These are phyloP conservation scores for Arrhamphus sclerolepis DNA, from an alignment of 2,797 vertebrate species.

Conservation along the genomic window DNA sequence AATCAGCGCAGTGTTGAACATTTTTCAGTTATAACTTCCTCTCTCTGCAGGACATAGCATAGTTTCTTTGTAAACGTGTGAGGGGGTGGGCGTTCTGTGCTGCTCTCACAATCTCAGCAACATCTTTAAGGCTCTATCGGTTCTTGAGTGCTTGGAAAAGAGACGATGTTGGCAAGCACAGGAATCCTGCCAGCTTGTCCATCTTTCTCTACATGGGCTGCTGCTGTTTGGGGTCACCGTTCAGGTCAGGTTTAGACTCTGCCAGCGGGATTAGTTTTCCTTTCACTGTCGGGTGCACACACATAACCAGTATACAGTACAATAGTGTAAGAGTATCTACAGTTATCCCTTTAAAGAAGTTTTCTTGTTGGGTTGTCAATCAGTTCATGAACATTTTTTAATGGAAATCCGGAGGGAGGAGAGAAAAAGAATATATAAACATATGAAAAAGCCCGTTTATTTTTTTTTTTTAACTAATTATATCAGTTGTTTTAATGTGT, in stretches of 20 bases:
- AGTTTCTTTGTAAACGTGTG: slow-evolving; percentile 44
- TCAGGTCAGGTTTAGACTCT: slow-evolving; percentile 72
- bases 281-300: slow-evolving; percentile 59
- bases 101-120: slow-evolving; percentile 58
- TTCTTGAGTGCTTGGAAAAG: slow-evolving; percentile 57
- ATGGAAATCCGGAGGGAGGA: slow-evolving; percentile 3
- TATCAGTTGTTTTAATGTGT: neutral
- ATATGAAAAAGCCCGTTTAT: neutral
- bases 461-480: neutral
- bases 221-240: slow-evolving; percentile 68
- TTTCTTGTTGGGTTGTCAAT: slow-evolving; percentile 30
- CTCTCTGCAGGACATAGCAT: slow-evolving; percentile 53
- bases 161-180: slow-evolving; percentile 61
- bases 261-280: slow-evolving; percentile 61
- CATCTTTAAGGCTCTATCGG: slow-evolving; percentile 62
- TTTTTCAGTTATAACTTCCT: slow-evolving; percentile 54
- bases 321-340: slow-evolving; percentile 33
- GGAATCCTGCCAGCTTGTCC: slow-evolving; percentile 71
- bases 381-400: slow-evolving; percentile 8
- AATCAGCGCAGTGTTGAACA: slow-evolving; percentile 52
- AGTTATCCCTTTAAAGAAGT: slow-evolving; percentile 19
- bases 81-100: slow-evolving; percentile 47
- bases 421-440: too few species aligned
- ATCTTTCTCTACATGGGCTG: slow-evolving; percentile 67
- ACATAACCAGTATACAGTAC: slow-evolving; percentile 33